phyloP scores from a whole-genome alignment of 2,113 vertebrate species.

The Cyanocitta stelleri region DNA sequence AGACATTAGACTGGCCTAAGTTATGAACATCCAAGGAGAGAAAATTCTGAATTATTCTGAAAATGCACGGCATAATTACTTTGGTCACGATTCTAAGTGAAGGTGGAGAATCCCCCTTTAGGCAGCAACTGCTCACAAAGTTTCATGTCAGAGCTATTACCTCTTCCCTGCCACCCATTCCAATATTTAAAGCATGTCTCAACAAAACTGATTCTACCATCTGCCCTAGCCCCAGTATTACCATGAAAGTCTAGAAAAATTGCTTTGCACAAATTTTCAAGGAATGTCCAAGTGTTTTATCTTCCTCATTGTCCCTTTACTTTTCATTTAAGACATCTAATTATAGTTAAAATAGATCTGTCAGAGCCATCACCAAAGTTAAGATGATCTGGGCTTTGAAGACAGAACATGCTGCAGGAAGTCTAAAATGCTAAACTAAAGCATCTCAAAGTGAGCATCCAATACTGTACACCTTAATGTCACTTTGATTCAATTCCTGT shows the following conservation, averaged over 20 bases:
- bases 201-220: not conserved
- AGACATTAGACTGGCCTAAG: not conserved
- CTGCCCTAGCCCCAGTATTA: not conserved
- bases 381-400: not conserved
- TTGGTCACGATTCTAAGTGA: not conserved
- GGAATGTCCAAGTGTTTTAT: not conserved
- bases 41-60: not conserved
- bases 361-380: not conserved
- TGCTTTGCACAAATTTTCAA: not conserved
- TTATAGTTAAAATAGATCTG: not conserved
- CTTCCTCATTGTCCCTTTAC: not conserved
- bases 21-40: not conserved
- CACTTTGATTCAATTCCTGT: not conserved
- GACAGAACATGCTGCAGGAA: not conserved
- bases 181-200: not conserved
- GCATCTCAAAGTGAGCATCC: not conserved
- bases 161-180: accelerated
- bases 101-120: not conserved
- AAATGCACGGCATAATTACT: accelerated
- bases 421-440: not conserved
- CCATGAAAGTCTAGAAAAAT: not conserved
- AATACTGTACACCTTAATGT: not conserved
- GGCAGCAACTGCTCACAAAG: not conserved
- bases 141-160: not conserved
- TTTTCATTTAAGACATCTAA: not conserved